Base-by-base conservation (phyloP, 2,113 vertebrate species). In the Corythoichthys intestinalis region DNA sequence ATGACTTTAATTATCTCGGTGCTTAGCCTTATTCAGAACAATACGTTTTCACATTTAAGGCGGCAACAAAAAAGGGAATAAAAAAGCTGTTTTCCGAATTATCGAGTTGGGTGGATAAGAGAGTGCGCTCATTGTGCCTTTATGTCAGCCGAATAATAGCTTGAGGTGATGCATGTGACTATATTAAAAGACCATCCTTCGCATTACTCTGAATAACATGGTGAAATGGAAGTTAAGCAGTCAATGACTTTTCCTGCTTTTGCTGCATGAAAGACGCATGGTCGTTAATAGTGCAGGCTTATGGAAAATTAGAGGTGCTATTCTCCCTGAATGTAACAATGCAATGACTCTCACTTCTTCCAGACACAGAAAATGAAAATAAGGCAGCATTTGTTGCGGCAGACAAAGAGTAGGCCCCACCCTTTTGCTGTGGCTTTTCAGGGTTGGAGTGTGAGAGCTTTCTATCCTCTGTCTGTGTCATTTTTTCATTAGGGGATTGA, bases 231-330 rank as follows among this genome's bases (percentile, higher is more conserved):
- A 90, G 84, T 89, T 86, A 87, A 92, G 87, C 78, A 82, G 76
- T 88, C 88, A 91, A 92, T 93, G 89, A 92, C 91, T 92, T 93
- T 90, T 91, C 90, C 90, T 90, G 93, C 93, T 93, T 93, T 92
- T 90, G 92, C 91, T 90, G 85, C 90, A 92, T 93, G 92, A 95
- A 93, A 94, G 92, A 91, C 93, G 93, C 91, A 89, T 89, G 91
- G 90, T 92, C 92, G 77, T 93, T 93, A 95, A 93, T 92, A 93
- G 94, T 89, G 66, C 88, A 87, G 93, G 92, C 94, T 92, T 92
- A 88, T 56, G 84, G 92, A 93, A 93, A 94, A 94, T 94, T 93
- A 95, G 92, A 91, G 86, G 86, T 89, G 90, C 91, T 93, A 93
- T 91, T 93, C 84, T 85, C 81, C 90, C 81, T 34, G 61, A 83